Percentiles rank a stretch among this genome's conserved stretches.
Evolutionary conservation across 1,140 invertebrate species (phyloP).

Genomic region (Chlorops oryzae): DNA sequence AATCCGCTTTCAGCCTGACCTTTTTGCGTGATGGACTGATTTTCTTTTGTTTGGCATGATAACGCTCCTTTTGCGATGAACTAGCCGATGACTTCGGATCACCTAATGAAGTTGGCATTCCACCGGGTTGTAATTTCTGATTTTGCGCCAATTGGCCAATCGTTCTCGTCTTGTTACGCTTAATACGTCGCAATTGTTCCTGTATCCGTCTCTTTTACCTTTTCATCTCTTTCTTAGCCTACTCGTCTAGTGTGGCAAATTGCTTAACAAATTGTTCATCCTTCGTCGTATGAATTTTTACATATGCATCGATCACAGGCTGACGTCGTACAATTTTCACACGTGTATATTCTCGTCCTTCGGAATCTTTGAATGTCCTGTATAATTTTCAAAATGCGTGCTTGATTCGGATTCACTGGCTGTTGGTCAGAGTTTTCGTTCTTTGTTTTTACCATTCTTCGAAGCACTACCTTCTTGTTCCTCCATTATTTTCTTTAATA

Average conservation of each 20-base stretch:
- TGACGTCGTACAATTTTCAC: conserved; percentile 77
- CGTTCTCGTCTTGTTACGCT: conserved; percentile 80
- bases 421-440: conserved; percentile 57
- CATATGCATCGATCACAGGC: conserved; percentile 94
- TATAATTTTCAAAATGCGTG: conserved; percentile 86
- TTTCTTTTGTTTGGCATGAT: conserved; percentile 51
- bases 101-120: conserved; percentile 38
- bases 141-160: conserved; percentile 47
- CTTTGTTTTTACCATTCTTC: conserved; percentile 36
- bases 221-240: conserved; percentile 93
- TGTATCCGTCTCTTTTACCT: conserved; percentile 93
- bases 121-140: conserved; percentile 40
- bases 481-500: conserved; percentile 89
- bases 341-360: conserved; percentile 89
- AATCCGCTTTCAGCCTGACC: conserved; percentile 79
- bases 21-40: conserved; percentile 67
- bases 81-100: conserved; percentile 41
- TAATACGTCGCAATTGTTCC: conserved; percentile 90
- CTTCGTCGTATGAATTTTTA: conserved; percentile 91
- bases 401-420: conserved; percentile 39
- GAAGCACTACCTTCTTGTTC: conserved; percentile 56
- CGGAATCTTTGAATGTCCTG: conserved; percentile 84
- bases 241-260: conserved; percentile 83
- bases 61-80: conserved; percentile 37
- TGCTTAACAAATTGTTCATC: conserved; percentile 90